Percentiles rank a stretch among this genome's conserved stretches.
phyloP scores from a whole-genome alignment of 2,797 vertebrate genomes.

The Apogon hyalosoma region DNA sequence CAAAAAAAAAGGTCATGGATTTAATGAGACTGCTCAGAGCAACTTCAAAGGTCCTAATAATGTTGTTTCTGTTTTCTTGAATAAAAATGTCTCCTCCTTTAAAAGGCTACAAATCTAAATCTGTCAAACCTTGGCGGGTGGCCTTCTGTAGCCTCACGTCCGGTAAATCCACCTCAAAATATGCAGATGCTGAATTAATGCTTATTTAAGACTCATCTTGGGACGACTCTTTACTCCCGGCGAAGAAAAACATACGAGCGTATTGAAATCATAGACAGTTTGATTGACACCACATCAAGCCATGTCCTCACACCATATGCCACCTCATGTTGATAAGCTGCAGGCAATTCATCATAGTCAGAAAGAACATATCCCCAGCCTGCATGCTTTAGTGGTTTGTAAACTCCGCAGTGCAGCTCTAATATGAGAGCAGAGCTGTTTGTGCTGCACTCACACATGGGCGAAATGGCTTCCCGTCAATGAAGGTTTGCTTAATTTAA shows the following conservation, averaged over 20 bases:
- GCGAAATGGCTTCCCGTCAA: constrained; percentile 9
- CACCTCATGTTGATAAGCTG: constrained; percentile 76
- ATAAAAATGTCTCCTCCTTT: constrained; percentile 20
- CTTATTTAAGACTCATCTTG: constrained; percentile 57
- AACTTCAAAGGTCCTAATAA: constrained; percentile 49
- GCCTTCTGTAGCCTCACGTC: constrained; percentile 10
- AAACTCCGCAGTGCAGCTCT: constrained; percentile 54
- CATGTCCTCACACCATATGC: constrained; percentile 75
- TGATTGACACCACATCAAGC: constrained; percentile 81
- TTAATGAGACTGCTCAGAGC: constrained; percentile 44
- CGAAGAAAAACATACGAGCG: constrained; percentile 39
- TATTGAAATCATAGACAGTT: constrained; percentile 70
- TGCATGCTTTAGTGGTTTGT: constrained; percentile 50
- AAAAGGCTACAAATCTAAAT: constrained; percentile 37
- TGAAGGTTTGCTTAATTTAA: constrained; percentile 31
- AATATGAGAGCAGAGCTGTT: constrained; percentile 17
- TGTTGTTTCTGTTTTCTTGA: constrained; percentile 31
- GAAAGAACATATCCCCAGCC: constrained; percentile 55
- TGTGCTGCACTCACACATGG: constrained; percentile 15
- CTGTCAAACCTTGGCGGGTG: constrained; percentile 28
- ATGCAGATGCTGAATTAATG: constrained; percentile 58
- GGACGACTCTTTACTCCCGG: constrained; percentile 50
- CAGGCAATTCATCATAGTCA: constrained; percentile 82
- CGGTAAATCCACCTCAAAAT: constrained; percentile 42
- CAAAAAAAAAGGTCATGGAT: constrained; percentile 55